Base-by-base conservation (phyloP, 30 jellyfish, hydroid and myxozoan genomes). In the Sanderia malayensis region DNA sequence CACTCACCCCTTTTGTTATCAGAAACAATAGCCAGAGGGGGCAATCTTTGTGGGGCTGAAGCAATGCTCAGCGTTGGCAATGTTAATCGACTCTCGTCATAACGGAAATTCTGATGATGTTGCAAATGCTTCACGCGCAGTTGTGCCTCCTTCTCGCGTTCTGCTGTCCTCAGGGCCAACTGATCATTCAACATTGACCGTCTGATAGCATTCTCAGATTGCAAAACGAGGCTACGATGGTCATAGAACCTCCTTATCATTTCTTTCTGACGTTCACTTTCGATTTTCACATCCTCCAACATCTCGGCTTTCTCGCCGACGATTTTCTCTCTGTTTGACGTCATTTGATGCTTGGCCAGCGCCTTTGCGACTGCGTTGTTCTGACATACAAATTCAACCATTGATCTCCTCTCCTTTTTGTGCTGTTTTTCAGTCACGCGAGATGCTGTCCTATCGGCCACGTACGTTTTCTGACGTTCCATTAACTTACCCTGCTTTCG, bases 21-120 rank as follows among this genome's bases (percentile, higher is more conserved):
- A 15, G 94, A 30, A 3, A 82, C 71, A 30, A 82, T 84, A 29
- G 94, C 94, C 13, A 82, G 86, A 18, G 84, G 81, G 6, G 86
- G 86, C 18, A 72, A 41, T 44, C 58, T 20, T 2, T 66, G 57
- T 17, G 94, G 94, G 31, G 71, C 94, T 0, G 76, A 13, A 6
- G 81, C 66, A n/a, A 46, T 30, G 29, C 58, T 6, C 22, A 78
- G 81, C n/a, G 46, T n/a, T 1, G 76, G 21, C n/a, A n/a, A n/a
- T n/a, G n/a, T n/a, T n/a, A n/a, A n/a, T n/a, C n/a, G n/a, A n/a
- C n/a, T n/a, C n/a, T n/a, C n/a, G 1, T 20, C 58, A 0, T n/a
- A 31, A 17, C 31, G 59, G 20, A 31, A 9, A 18, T 7, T 1
- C 1, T 30, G 41, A 17, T 59, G 46, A 20, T 47, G 22, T n/a